Base-by-base conservation (phyloP, 2,113 vertebrate genomes). In the Dermatemys mawii region DNA sequence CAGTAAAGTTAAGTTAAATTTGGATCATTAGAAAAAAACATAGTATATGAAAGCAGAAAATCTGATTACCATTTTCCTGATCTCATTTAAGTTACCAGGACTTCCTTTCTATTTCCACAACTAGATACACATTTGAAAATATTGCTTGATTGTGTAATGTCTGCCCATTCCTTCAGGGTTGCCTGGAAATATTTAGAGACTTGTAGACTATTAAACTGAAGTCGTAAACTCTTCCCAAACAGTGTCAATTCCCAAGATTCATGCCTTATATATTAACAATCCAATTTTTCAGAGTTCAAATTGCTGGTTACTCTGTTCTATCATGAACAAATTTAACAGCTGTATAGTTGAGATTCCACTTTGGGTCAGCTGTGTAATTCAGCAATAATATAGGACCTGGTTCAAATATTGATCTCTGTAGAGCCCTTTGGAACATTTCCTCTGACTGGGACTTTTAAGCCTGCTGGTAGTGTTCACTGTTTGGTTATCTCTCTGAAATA, bases 211-310 rank as follows among this genome's bases (percentile, higher is more conserved):
- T 89, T 86, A 93, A 95, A 95, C 70, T 81, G 11, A 73, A 94
- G 53, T 57, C 2, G 73, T 85, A 93, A 93, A 96, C 76, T 84
- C 35, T 84, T 80, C 80, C 17, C 17, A 6, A 54, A 80, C 21
- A 84, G 8, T 51, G 7, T 87, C 95, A 93, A 48, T 93, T 94
- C n/a, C 53, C 51, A 81, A 86, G 49, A 95, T 87, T 90, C 17
- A 93, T 92, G 29, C 91, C 88, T 88, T 85, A 78, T 78, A 17
- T 82, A 92, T 93, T 87, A 94, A 29, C 86, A 89, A 95, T 92
- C 29, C n/a, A 89, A 1, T 63, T 88, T 95, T 96, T 89, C 83
- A 54, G 48, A 91, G 49, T 88, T 97, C 83, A 90, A 4, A 8
- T 92, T 1, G 0, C 49, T 93, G 26, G 16, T 88, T 97, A 35